Evolutionary conservation across 2,797 vertebrate genomes (phyloP).

Genomic region (Cyclopterus lumpus): DNA sequence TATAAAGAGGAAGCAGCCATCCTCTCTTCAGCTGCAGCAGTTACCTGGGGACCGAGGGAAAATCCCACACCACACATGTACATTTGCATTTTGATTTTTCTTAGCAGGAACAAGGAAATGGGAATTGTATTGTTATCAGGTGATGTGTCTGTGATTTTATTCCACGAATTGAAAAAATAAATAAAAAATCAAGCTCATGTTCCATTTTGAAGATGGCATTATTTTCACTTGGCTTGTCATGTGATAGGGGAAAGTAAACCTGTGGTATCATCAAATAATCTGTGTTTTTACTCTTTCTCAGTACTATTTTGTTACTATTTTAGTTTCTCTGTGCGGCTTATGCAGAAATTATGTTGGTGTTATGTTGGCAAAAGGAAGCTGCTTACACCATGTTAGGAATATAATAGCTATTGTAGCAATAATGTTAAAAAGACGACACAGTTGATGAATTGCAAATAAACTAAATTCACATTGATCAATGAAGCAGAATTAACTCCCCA

Average conservation of each 20-base stretch:
- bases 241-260: constrained; percentile 5
- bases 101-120: constrained; percentile 54
- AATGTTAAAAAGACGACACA: not conserved
- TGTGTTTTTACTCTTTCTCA: constrained; percentile 13
- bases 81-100: not conserved
- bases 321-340: not conserved
- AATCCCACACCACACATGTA: constrained; percentile 34
- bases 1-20: constrained; percentile 59
- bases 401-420: not conserved
- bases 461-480: not conserved
- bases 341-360: not conserved
- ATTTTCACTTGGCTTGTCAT: constrained; percentile 20
- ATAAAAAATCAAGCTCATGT: not conserved
- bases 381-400: not conserved
- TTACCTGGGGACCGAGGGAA: constrained; percentile 47
- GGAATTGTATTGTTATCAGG: constrained; percentile 28
- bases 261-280: not conserved
- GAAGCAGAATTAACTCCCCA: not conserved
- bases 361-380: not conserved
- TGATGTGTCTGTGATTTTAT: constrained; percentile 9
- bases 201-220: not conserved
- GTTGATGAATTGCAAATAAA: not conserved
- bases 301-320: not conserved
- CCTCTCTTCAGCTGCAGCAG: constrained; percentile 26
- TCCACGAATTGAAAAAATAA: not conserved